Evolutionary conservation across 23 tunicate genomes (phyloP).

Genomic region (Clavelina lepadiformis): DNA sequence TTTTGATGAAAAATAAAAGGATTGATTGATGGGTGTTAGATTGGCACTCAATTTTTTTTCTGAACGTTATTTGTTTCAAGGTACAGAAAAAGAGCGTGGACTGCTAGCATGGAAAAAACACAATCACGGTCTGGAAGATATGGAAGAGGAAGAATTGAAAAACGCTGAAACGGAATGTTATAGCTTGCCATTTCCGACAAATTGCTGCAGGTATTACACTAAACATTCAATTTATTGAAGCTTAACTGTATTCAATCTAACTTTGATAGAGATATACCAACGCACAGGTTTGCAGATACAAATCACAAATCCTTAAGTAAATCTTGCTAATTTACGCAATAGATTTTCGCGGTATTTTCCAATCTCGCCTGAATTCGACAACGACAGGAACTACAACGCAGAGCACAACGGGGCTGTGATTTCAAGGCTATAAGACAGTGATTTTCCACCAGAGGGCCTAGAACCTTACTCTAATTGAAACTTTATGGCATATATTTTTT

Average conservation of each 20-base stretch:
- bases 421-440: too few species aligned
- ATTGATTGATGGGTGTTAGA: too few species aligned
- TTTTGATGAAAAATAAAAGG: too few species aligned
- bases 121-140: background rate
- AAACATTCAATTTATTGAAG: background rate
- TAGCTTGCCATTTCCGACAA: conserved; percentile 60
- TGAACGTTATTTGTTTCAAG: conserved; percentile 10
- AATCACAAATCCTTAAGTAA: background rate
- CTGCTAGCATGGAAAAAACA: conserved; percentile 28
- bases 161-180: conserved; percentile 18
- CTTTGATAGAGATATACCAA: too few species aligned
- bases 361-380: conserved; percentile 55
- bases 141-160: conserved; percentile 1
- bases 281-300: too few species aligned
- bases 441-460: too few species aligned
- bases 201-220: conserved; percentile 37
- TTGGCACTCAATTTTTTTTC: too few species aligned
- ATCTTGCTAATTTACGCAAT: background rate
- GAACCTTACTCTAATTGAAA: too few species aligned
- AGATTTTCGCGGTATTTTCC: conserved; percentile 72
- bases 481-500: too few species aligned
- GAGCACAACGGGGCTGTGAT: too few species aligned
- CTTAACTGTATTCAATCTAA: background rate
- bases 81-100: conserved; percentile 66
- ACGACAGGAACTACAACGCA: too few species aligned